Conservation (phyloP, 2,888 invertebrate genomes). For the Rhopalosiphum nymphaeae region DNA sequence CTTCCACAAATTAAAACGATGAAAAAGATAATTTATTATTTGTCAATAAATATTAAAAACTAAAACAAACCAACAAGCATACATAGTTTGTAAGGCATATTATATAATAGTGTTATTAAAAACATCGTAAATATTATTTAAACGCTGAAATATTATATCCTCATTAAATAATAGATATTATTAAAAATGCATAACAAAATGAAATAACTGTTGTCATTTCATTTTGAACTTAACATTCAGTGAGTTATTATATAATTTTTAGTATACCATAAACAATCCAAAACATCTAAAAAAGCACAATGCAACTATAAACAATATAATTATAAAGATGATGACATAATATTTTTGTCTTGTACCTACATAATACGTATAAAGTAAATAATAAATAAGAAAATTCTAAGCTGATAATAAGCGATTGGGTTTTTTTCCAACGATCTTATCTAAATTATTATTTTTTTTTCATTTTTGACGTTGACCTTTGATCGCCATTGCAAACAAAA, state of each 20-base stretch:
- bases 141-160: neutral
- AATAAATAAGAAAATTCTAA: neutral
- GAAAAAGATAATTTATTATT: neutral
- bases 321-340: neutral
- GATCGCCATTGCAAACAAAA: constrained; percentile 16
- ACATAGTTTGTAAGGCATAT: neutral
- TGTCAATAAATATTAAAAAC: neutral
- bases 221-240: neutral
- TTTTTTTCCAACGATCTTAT: neutral
- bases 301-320: neutral
- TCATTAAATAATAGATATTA: neutral
- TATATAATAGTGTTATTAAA: neutral
- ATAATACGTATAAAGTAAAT: neutral
- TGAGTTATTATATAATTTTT: neutral
- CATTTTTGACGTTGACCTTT: neutral
- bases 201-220: neutral
- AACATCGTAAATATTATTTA: neutral
- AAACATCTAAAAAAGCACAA: neutral
- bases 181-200: neutral
- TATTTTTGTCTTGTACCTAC: neutral
- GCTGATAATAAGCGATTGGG: neutral
- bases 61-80: neutral
- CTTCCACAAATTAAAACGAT: neutral
- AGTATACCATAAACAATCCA: neutral
- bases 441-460: neutral